These are phyloP conservation scores for Astreopora myriophthalma DNA, from an alignment of 64 coral and sea anemone genomes.

Conservation along the genomic window DNA sequence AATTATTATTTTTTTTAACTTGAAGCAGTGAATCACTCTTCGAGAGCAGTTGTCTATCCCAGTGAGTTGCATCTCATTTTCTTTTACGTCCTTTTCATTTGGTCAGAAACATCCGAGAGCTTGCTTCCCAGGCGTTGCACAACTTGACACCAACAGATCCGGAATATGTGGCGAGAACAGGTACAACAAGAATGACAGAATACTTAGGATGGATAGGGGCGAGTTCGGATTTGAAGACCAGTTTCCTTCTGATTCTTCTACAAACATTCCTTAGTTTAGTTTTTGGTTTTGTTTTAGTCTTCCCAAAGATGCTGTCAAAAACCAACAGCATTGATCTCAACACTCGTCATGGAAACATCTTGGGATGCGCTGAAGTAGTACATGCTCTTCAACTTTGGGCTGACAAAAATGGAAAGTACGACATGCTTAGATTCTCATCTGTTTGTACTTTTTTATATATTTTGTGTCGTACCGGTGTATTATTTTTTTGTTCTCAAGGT, in stretches of 20 bases:
- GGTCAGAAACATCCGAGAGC: constrained; percentile 80
- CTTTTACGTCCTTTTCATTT: background rate
- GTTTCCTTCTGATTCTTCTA: background rate
- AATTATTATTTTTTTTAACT: too few relatives aligned
- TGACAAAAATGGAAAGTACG: constrained; percentile 60
- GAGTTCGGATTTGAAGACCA: too few relatives aligned
- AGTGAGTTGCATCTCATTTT: background rate
- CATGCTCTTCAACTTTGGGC: constrained; percentile 72
- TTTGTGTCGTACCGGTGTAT: too few relatives aligned
- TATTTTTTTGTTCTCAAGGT: too few relatives aligned
- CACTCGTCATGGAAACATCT: constrained; percentile 87
- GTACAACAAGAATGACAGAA: constrained; percentile 8
- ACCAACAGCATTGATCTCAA: constrained; percentile 82
- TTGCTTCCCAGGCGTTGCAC: constrained; percentile 85
- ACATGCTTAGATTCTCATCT: background rate
- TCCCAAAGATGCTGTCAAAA: constrained; percentile 77
- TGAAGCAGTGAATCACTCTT: too few relatives aligned
- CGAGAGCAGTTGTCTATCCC: too few relatives aligned
- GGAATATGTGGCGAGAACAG: constrained; percentile 81
- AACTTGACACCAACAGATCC: constrained; percentile 80
- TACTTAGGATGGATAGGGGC: background rate
- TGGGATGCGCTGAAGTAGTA: constrained; percentile 80
- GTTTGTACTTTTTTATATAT: background rate
- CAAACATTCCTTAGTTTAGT: background rate
- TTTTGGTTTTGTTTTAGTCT: constrained; percentile 52